Percentiles rank a stretch among this genome's conserved stretches.
These are phyloP conservation scores for Potamarius usumacintae DNA, from an alignment of 2,113 vertebrate species.

Conservation along the genomic window DNA sequence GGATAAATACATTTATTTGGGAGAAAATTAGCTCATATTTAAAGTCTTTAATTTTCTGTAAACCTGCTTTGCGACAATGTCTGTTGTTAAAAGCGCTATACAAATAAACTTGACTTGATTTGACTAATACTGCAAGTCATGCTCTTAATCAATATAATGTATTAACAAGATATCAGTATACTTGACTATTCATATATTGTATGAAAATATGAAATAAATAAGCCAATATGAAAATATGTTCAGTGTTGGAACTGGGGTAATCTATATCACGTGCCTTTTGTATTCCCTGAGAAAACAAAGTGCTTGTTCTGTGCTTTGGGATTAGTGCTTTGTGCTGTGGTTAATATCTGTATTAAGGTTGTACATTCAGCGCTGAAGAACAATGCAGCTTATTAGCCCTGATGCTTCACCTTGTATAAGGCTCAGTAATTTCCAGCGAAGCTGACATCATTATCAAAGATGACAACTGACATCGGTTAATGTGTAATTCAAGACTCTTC, in stretches of 20 bases:
- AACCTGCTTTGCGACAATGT: no score
- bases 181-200: not conserved
- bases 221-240: not conserved
- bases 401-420: constrained; percentile 38
- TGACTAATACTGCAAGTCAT: not conserved
- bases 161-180: not conserved
- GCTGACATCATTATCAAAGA: constrained; percentile 35
- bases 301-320: constrained; percentile 20
- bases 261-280: constrained; percentile 26
- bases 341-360: constrained; percentile 24
- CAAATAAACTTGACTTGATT: no score
- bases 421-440: constrained; percentile 7
- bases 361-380: constrained; percentile 33
- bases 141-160: not conserved
- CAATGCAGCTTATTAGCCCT: constrained; percentile 42
- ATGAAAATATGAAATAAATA: not conserved
- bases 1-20: no score
- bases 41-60: no score
- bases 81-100: no score
- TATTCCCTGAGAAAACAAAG: not conserved
- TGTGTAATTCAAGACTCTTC: constrained; percentile 32
- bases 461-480: constrained; percentile 43
- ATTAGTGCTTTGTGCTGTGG: not conserved
- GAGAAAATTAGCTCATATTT: no score
- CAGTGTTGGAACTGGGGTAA: not conserved